Percentiles rank a stretch among this genome's conserved stretches.
phyloP scores from a whole-genome alignment of 2,797 vertebrate genomes.

The Neomorphus geoffroyi region DNA sequence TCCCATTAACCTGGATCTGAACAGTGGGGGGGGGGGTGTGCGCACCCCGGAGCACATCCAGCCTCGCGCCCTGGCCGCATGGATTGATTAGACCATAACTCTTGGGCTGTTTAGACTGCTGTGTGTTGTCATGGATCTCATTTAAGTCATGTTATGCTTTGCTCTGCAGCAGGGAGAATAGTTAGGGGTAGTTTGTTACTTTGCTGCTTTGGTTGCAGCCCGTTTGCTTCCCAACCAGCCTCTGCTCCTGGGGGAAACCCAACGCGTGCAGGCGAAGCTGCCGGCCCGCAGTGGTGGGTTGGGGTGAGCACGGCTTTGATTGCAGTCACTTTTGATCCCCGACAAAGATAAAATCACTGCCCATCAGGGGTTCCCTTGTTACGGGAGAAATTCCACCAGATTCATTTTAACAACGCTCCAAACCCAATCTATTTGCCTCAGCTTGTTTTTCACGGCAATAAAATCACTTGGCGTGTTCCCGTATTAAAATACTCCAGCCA shows the following conservation, averaged over 20 bases:
- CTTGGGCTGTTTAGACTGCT: fast-evolving
- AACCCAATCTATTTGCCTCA: slow-evolving; percentile 35
- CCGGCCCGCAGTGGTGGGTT: fast-evolving
- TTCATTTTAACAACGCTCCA: background rate
- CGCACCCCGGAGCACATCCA: background rate
- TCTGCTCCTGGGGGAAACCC: background rate
- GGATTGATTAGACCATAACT: background rate
- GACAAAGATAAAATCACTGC: background rate
- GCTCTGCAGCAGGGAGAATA: background rate
- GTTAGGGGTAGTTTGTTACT: background rate
- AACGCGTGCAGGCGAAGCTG: fast-evolving
- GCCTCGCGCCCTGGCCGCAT: fast-evolving
- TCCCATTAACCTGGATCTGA: background rate
- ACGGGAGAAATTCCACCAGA: background rate
- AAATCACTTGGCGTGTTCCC: background rate
- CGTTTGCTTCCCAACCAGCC: background rate
- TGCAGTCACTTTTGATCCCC: background rate
- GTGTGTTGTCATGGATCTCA: fast-evolving
- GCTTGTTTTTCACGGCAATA: slow-evolving; percentile 29
- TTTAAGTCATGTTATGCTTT: fast-evolving
- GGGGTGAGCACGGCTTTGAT: background rate
- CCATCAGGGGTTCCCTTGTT: background rate
- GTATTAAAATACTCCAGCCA: slow-evolving; percentile 56
- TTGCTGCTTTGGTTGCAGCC: fast-evolving
- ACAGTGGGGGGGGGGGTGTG: fast-evolving